A percentile compares a stretch with the other conserved stretches of the same genome.
These are phyloP conservation scores for Pocillopora damicornis DNA, from an alignment of 64 coral and sea anemone species.

Conservation along the genomic window DNA sequence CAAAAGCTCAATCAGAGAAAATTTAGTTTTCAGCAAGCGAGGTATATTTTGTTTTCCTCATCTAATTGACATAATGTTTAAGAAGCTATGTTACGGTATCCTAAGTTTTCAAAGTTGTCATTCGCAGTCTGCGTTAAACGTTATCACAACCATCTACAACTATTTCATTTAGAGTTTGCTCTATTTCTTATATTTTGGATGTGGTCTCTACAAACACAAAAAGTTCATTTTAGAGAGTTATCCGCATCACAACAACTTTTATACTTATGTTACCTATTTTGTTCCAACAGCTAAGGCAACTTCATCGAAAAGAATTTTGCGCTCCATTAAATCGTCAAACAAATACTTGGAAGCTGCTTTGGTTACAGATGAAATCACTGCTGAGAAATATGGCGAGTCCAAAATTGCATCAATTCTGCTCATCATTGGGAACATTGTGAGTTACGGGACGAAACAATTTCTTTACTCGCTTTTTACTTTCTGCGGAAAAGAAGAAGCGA, in stretches of 20 bases:
- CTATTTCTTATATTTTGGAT: no score
- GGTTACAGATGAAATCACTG: background rate
- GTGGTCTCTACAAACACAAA: no score
- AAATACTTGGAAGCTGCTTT: slow-evolving; percentile 13
- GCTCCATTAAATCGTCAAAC: background rate
- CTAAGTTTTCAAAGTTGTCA: no score
- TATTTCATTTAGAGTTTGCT: no score
- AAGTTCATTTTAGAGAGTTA: no score
- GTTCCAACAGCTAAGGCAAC: background rate
- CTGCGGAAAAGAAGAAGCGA: background rate
- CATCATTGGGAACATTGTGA: slow-evolving; percentile 11
- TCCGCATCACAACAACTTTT: background rate
- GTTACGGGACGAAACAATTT: background rate
- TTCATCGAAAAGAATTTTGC: background rate
- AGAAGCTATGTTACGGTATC: no score
- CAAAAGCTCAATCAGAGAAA: background rate
- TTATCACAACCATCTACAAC: no score
- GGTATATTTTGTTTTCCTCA: background rate
- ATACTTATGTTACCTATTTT: background rate
- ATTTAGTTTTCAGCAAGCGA: background rate
- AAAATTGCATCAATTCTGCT: background rate
- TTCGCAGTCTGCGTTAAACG: no score
- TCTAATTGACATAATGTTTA: no score
- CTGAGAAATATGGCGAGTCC: background rate
- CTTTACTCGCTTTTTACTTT: background rate